Base-by-base conservation (phyloP, 2,113 vertebrate genomes). In the Anarrhichthys ocellatus region DNA sequence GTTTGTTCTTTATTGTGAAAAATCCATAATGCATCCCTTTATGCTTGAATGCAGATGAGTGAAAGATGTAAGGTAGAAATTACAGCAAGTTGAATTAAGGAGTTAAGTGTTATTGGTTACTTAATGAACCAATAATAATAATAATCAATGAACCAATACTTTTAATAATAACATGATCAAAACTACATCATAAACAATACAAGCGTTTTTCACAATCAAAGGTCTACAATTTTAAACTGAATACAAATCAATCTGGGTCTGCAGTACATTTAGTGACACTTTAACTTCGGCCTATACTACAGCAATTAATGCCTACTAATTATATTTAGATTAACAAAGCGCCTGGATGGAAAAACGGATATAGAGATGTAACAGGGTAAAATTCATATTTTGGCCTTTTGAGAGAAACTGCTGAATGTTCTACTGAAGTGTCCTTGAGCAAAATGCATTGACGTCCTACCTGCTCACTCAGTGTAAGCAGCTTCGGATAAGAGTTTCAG, bases 391-490 rank as follows among this genome's bases (percentile, higher is more conserved):
- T 76, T 32, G 46, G 2, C 29, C 36, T 46, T 17, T 22, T 61
- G 4, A 76, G 46, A 69, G 52, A 44, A 29, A 56, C 7, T n/a
- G 65, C 14, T n/a, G 9, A 27, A 9, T 52, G 54, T 65, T 56
- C 68, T 83, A 56, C 76, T 73, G 42, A 73, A 63, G 70, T 69
- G 70, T 66, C 70, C 22, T 70, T 40, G 32, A 79, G 56, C 58
- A 76, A 83, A 79, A 65, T 9, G 48, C 29, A 34, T 29, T 46
- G 70, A 42, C 61, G 59, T 50, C n/a, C 10, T 78, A 91, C 78
- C 86, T 85, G 82, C 76, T 73, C 36, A 7, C 76, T 70, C n/a
- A 6, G 62, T 46, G 34, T 64, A 78, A 86, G 50, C 48, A 78
- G 66, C 71, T 81, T 61, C 17, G 34, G 64, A 77, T 82, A 59